Percentiles rank a stretch among this genome's conserved stretches.
These are phyloP conservation scores for Sebastes minor DNA, from an alignment of 2,797 vertebrate genomes.

Conservation along the genomic window DNA sequence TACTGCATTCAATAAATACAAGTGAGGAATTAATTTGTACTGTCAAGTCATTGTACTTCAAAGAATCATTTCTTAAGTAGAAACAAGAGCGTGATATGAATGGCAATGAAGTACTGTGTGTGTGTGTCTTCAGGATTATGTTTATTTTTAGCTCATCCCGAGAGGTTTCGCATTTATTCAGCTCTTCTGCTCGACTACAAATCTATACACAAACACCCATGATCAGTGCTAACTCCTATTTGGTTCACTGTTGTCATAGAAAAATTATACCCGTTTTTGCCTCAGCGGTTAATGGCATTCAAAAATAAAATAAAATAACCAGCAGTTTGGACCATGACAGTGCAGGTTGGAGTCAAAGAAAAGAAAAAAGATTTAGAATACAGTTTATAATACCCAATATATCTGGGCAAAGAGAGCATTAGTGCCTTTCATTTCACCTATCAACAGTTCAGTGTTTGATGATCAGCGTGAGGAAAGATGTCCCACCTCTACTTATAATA, in stretches of 20 bases:
- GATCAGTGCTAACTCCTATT: conserved; percentile 71
- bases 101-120: conserved; percentile 53
- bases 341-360: conserved; percentile 21
- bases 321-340: conserved; percentile 57
- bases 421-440: conserved; percentile 54
- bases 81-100: conserved; percentile 66
- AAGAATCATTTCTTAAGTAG: conserved; percentile 53
- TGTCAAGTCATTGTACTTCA: conserved; percentile 64
- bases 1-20: conserved; percentile 75
- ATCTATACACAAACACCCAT: conserved; percentile 71
- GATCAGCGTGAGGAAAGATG: conserved; percentile 13
- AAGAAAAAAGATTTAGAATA: conserved; percentile 4
- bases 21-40: conserved; percentile 56
- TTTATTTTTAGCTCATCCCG: conserved; percentile 73
- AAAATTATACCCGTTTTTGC: conserved; percentile 76
- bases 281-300: conserved; percentile 60
- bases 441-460: conserved; percentile 47
- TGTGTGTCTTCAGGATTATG: conserved; percentile 59
- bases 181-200: conserved; percentile 69
- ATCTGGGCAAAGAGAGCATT: conserved; percentile 57
- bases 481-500: conserved; percentile 27
- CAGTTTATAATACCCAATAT: conserved; percentile 37
- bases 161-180: conserved; percentile 67
- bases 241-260: conserved; percentile 72
- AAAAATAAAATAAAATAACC: conserved; percentile 31